Evolutionary conservation across 2,113 vertebrate genomes (phyloP), one percentile per base, ranked within the genome.

Genomic region (Chionis minor): DNA sequence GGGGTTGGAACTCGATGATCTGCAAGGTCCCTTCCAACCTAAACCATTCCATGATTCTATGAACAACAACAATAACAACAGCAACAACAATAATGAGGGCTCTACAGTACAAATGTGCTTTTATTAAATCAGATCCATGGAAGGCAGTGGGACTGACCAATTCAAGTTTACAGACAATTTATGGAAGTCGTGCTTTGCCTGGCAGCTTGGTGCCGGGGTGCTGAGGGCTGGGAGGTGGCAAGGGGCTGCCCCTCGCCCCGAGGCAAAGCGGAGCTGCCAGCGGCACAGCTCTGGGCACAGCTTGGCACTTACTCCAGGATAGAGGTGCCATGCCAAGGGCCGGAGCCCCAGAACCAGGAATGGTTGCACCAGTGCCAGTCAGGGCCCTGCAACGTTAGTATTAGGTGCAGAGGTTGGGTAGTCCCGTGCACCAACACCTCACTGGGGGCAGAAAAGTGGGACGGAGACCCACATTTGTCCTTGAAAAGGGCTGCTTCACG

Each of bases 181-280:
- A 2, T 4, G 23, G 20, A 45, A 22, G 5, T 12, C 0, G 0
- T 6, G 23, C 49, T 21, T 30, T 38, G 56, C 14, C 35, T 21
- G 7, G 19, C 15, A n/a, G 27, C 27, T 54, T 0, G 1, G 22
- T 30, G 42, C 26, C 5, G 24, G 2, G 35, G 16, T 33, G 38
- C 38, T 10, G 59, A 44, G 32, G 49, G 59, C 33, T 58, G 45
- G 16, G 26, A 32, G 72, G 23, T 2, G 1, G 17, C 2, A 2
- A 47, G 33, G 15, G 15, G 12, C 47, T 30, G 21, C 2, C 28
- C 47, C 6, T 42, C 0, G 6, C n/a, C 9, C 42, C 0, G 2
- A 19, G 40, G 22, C 0, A 0, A 42, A 61, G 61, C 13, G 16
- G 16, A 1, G 0, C 4, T 22, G 24, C 14, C 30, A 23, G 9